phyloP scores from a whole-genome alignment of 1,140 invertebrate species.

The Brachionus manjavacas region DNA sequence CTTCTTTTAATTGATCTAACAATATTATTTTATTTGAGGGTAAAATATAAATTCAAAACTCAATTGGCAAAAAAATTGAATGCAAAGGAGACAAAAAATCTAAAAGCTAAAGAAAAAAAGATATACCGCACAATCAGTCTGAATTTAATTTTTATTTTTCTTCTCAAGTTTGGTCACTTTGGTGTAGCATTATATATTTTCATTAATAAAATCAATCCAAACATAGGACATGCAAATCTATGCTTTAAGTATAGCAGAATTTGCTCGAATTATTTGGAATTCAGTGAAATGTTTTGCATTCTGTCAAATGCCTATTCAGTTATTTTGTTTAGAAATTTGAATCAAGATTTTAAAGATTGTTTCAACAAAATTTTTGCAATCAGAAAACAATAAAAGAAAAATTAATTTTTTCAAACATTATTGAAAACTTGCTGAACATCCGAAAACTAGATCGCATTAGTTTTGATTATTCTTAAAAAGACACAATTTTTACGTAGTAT shows the following conservation, averaged over 20 bases:
- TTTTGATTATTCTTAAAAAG: no score
- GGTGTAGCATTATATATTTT: not conserved
- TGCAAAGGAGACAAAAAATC: not conserved
- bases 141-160: not conserved
- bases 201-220: not conserved
- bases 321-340: not conserved
- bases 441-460: no score
- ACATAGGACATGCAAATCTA: not conserved
- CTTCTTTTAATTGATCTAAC: not conserved
- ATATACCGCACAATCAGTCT: not conserved
- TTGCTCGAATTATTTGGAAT: not conserved
- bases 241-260: not conserved
- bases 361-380: not conserved
- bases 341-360: not conserved
- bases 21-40: not conserved
- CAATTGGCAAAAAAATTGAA: not conserved
- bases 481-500: no score
- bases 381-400: no score
- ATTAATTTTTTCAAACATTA: no score
- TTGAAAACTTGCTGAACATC: no score
- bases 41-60: no score
- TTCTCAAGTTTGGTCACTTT: not conserved
- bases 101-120: not conserved
- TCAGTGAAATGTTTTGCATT: not conserved
- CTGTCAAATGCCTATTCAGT: not conserved